Conservation (phyloP, 2,113 vertebrate genomes). For the Peromyscus polionotus region DNA sequence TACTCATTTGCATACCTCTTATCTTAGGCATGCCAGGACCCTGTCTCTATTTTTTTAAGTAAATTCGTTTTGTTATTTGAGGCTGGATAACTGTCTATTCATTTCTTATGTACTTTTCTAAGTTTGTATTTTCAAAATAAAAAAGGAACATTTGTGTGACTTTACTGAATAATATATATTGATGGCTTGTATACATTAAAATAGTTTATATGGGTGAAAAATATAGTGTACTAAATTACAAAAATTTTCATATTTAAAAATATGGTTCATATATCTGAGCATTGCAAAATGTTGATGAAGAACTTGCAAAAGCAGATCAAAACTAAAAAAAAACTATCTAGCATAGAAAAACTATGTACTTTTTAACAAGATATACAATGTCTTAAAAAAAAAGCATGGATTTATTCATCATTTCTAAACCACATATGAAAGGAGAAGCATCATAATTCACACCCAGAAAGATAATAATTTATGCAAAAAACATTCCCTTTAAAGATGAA, state of each 20-base stretch:
- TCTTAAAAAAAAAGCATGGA: background rate
- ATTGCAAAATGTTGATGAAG: conserved; percentile 1
- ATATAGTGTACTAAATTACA: background rate
- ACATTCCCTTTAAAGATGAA: conserved; percentile 69
- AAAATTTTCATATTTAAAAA: background rate
- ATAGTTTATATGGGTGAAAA: conserved; percentile 1
- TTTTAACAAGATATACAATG: conserved; percentile 30
- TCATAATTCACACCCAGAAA: conserved; percentile 74
- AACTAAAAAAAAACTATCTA: background rate
- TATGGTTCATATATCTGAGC: background rate
- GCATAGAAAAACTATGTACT: conserved; percentile 35
- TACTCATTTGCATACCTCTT: background rate
- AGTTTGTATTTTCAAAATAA: conserved; percentile 22
- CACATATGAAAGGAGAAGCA: conserved; percentile 42
- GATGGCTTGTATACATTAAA: background rate
- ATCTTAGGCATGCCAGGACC: background rate
- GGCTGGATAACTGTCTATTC: background rate
- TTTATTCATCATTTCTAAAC: conserved; percentile 57
- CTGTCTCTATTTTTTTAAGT: background rate
- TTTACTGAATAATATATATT: background rate
- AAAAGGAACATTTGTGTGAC: background rate
- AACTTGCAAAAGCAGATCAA: conserved; percentile 17
- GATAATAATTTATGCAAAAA: conserved; percentile 81
- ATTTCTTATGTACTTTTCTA: background rate
- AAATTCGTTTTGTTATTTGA: background rate